Evolutionary conservation across 2,113 vertebrate species (phyloP), one percentile per base, ranked within the genome.

Genomic region (Stigmatopora argus): DNA sequence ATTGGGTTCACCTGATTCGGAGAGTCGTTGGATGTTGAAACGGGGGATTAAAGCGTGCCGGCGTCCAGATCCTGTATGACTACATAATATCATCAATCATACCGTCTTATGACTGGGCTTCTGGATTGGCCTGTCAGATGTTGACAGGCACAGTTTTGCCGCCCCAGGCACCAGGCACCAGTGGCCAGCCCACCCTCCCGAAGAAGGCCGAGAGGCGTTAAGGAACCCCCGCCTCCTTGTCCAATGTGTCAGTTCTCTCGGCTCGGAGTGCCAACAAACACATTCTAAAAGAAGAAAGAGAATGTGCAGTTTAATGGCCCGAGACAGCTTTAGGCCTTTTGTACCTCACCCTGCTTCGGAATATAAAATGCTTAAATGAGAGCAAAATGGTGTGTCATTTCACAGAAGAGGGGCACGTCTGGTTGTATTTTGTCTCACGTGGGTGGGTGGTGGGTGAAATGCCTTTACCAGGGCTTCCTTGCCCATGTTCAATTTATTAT

Each of bases 71-170:
- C 82, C 72, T 73, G 64, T 44, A 45, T 66, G 77, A 84, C 82
- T 77, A 76, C 84, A 82, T 87, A 87, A 86, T 83, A 82, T 87
- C 87, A 90, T 89, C 88, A 86, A 88, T 90, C 88, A 89, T 82
- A 69, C 59, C 79, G 74, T 51, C 60, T 57, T 72, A 38, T 67
- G 80, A 86, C 80, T 73, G 70, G 82, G 71, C 71, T 80, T 66
- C 79, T 78, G 83, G 68, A 80, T 77, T 78, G 82, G 79, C 74
- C 82, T 80, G 78, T 89, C 87, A 87, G 73, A 65, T 65, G 5
- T 46, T 88, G 85, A 88, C 88, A 86, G 83, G 75, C 75, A 31
- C 65, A 79, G 79, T 75, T 83, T 82, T 75, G 79, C 75, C 57
- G 79, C 82, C 83, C 82, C 69, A 61, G 75, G 82, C 84, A 82